phyloP scores from a whole-genome alignment of 2,113 vertebrate species.

The Scalopus aquaticus region DNA sequence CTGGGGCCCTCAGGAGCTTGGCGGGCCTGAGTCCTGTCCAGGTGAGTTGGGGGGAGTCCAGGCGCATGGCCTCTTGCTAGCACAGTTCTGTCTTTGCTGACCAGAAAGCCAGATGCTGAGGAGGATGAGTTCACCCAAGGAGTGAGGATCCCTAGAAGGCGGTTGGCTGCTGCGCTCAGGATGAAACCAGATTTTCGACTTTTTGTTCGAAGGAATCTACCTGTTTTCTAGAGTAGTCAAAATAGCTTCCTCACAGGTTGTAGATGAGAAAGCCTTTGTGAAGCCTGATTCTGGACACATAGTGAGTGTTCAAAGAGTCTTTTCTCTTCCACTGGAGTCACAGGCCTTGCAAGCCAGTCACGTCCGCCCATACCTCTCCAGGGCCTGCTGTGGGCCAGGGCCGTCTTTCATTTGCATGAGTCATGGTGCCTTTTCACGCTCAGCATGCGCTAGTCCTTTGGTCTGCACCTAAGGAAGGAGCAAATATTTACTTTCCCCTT shows the following conservation, averaged over 20 bases:
- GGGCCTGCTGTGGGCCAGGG: not conserved
- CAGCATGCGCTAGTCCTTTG: not conserved
- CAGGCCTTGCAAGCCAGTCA: not conserved
- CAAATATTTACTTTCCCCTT: slow-evolving; percentile 40
- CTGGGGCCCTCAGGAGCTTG: not conserved
- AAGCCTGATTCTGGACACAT: not conserved
- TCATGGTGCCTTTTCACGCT: not conserved
- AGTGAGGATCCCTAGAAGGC: not conserved
- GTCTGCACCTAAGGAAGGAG: not conserved
- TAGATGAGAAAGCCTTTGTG: not conserved
- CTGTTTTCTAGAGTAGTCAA: not conserved
- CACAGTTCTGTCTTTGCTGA: not conserved
- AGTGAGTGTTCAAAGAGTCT: not conserved
- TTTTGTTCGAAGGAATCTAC: not conserved
- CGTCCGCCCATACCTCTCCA: not conserved
- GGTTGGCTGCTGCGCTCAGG: not conserved
- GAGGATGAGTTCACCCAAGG: not conserved
- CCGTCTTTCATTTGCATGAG: not conserved
- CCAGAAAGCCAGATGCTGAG: not conserved
- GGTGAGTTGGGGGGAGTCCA: not conserved
- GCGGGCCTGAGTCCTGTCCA: not conserved
- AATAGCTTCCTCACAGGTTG: not conserved
- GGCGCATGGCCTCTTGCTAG: not conserved
- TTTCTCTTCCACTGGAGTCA: not conserved
- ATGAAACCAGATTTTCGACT: not conserved